Evolutionary conservation across 1,140 invertebrate species (phyloP), one percentile per base, ranked within the genome.

Genomic region (Pygmarrhopalites habei): DNA sequence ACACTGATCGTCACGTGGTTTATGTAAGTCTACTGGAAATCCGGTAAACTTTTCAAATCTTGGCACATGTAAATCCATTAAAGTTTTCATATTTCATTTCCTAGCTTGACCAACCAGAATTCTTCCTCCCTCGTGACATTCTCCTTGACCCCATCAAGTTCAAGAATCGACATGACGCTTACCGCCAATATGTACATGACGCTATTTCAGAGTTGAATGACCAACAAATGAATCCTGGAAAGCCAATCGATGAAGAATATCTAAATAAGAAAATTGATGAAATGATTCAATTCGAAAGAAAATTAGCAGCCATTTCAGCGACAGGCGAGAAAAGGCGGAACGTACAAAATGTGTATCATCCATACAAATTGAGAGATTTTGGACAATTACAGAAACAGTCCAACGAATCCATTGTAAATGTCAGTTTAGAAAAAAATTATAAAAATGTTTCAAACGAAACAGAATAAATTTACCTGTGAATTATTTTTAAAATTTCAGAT

Each of bases 91-190:
- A n/a, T n/a, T n/a, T n/a, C n/a, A n/a, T n/a, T n/a, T n/a, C n/a
- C n/a, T n/a, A n/a, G n/a, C 83, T 93, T 68, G 89, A 94, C 78
- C 89, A 94, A 76, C 87, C 88, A 0, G 84, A 83, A n/a, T 79
- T 94, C 66, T 90, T 90, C 25, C 78, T 94, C 63, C 89, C 90
- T 15, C 80, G 87, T 58, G 90, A 93, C 70, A 94, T 93, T 73
- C 93, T 87, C 75, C 77, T 92, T 19, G 83, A 87, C 72, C 75
- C 81, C 19, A 79, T 78, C 0, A 88, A 89, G 71, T 77, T 73
- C 47, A 77, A 79, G 65, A 78, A 82, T 29, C 89, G 89, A 70
- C 74, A 92, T 26, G 78, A 84, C 44, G 89, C 90, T 1, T 95
- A 94, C 72, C 83, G 85, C 72, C 79, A 81, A 47, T 90, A 88